These are phyloP conservation scores for Austrolebias charrua DNA, from an alignment of 2,797 vertebrate genomes.

Conservation along the genomic window DNA sequence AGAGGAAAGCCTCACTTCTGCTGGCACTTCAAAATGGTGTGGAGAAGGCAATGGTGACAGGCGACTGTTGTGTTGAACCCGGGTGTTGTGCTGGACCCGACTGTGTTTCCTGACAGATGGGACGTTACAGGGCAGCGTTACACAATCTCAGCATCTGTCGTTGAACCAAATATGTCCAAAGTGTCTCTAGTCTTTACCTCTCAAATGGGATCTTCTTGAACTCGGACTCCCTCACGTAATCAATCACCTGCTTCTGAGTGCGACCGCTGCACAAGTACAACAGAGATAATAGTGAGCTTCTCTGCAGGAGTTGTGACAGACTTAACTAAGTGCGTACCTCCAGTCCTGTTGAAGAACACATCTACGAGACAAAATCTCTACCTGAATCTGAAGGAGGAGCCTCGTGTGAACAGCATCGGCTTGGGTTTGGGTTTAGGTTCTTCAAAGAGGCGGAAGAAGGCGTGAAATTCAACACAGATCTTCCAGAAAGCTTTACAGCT, in stretches of 20 bases:
- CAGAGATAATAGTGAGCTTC: slow-evolving; percentile 43
- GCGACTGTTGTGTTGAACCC: slow-evolving; percentile 87
- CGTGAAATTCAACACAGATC: slow-evolving; percentile 97
- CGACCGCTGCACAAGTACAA: slow-evolving; percentile 83
- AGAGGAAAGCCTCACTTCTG: slow-evolving; percentile 82
- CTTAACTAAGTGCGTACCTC: slow-evolving; percentile 11
- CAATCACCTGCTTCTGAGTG: slow-evolving; percentile 98
- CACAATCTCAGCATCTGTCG: neutral
- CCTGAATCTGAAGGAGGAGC: slow-evolving; percentile 99
- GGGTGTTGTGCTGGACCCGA: slow-evolving; percentile 88
- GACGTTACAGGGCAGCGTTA: slow-evolving; percentile 45
- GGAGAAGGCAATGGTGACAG: slow-evolving; percentile 85
- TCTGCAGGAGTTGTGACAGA: slow-evolving; percentile 17
- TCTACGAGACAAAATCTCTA: slow-evolving; percentile 47
- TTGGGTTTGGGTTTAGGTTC: slow-evolving; percentile 97
- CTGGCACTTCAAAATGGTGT: slow-evolving; percentile 88
- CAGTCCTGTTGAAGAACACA: slow-evolving; percentile 10
- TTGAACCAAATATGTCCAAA: slow-evolving; percentile 20
- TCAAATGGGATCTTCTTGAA: slow-evolving; percentile 97
- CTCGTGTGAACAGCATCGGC: slow-evolving; percentile 93
- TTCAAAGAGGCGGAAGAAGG: slow-evolving; percentile 98
- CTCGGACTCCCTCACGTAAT: slow-evolving; percentile 95
- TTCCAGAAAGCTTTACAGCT: slow-evolving; percentile 99
- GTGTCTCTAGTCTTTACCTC: slow-evolving; percentile 80
- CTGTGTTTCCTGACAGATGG: slow-evolving; percentile 91